A percentile compares a stretch with the other conserved stretches of the same genome.
phyloP scores from a whole-genome alignment of 2,113 vertebrate species.

The Ceyx margarethae region DNA sequence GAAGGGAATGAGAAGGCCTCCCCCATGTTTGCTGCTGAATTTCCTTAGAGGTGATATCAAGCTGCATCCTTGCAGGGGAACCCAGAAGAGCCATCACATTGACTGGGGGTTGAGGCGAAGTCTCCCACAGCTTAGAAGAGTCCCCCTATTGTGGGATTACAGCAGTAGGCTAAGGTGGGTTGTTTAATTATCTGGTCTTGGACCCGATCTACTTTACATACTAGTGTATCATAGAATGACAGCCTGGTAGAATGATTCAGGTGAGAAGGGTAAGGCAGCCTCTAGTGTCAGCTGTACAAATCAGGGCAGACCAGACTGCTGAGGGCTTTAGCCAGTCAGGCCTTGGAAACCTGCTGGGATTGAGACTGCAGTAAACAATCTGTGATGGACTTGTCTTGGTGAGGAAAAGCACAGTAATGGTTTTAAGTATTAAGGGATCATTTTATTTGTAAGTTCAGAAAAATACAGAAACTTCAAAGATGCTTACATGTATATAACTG shows the following conservation, averaged over 20 bases:
- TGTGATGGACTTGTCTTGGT: background rate
- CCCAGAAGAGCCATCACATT: background rate
- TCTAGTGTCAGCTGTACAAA: background rate
- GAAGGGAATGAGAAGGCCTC: slow-evolving; percentile 4
- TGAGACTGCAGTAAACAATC: background rate
- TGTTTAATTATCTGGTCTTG: background rate
- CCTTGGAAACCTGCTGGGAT: background rate
- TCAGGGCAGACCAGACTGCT: background rate
- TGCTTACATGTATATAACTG: background rate
- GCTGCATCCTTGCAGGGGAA: background rate
- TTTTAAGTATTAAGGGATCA: background rate
- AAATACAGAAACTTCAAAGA: background rate
- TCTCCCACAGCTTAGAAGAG: background rate
- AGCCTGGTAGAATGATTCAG: background rate
- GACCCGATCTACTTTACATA: background rate
- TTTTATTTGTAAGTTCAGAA: background rate
- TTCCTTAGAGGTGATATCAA: background rate
- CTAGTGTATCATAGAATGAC: background rate
- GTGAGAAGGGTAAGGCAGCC: background rate
- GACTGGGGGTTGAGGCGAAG: background rate
- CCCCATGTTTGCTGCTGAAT: background rate
- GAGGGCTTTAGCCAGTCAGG: background rate
- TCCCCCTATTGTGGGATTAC: background rate
- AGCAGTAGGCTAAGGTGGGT: background rate
- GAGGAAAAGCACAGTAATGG: background rate